A percentile compares a stretch with the other conserved stretches of the same genome.
Conservation (phyloP, 2,888 invertebrate genomes). For the Sialis fuliginosa region DNA sequence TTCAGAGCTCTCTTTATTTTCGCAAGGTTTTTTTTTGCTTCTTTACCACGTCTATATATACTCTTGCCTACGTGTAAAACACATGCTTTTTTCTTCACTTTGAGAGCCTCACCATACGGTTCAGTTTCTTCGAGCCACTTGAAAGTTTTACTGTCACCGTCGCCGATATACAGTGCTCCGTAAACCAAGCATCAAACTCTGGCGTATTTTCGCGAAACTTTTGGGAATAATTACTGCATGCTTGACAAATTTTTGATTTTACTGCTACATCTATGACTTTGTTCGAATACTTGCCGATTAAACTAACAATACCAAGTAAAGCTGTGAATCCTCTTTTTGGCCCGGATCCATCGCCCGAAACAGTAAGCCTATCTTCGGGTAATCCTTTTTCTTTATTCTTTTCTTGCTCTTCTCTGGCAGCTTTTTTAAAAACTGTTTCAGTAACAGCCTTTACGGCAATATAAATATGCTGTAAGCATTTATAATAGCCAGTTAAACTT, state of each 20-base stretch:
- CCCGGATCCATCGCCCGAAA: not conserved
- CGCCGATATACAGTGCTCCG: not conserved
- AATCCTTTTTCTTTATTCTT: not conserved
- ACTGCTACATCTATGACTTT: not conserved
- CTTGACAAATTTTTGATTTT: not conserved
- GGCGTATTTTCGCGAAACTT: too few species aligned
- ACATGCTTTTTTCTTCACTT: not conserved
- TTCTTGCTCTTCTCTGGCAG: not conserved
- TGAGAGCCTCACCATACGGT: not conserved
- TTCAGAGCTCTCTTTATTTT: not conserved
- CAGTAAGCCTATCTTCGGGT: not conserved
- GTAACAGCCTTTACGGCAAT: not conserved
- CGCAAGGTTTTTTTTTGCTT: not conserved
- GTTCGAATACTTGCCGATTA: not conserved
- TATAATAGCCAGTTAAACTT: not conserved
- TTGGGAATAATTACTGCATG: too few species aligned
- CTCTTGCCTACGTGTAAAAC: not conserved
- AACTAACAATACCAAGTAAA: not conserved
- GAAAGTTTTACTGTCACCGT: not conserved
- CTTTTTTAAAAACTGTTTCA: not conserved
- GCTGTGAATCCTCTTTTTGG: not conserved
- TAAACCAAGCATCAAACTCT: too few species aligned
- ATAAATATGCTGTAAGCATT: not conserved
- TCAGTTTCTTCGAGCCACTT: not conserved
- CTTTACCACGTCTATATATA: not conserved